Evolutionary conservation across 2,113 vertebrate species (phyloP).

Genomic region (Rhodinocichla rosea): DNA sequence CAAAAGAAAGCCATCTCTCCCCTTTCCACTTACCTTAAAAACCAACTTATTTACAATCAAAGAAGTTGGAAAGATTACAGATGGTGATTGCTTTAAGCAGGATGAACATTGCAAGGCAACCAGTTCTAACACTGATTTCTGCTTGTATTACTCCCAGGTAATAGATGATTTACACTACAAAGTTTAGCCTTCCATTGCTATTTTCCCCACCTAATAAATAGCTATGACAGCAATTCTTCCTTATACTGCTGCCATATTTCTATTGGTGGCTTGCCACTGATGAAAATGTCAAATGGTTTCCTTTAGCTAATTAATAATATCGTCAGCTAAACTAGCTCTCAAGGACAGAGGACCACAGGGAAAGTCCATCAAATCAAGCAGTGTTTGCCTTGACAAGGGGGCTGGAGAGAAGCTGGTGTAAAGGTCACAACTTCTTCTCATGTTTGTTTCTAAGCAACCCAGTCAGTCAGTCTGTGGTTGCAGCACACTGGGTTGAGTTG

Average conservation of each 20-base stretch:
- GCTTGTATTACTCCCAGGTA: neutral
- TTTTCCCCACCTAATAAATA: neutral
- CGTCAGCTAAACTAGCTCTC: neutral
- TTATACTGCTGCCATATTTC: neutral
- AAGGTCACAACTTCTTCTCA: neutral
- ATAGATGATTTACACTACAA: neutral
- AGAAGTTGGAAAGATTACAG: neutral
- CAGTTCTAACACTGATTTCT: neutral
- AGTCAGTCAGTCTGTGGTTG: neutral
- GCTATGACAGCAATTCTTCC: neutral
- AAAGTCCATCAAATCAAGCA: neutral
- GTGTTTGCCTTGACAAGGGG: neutral
- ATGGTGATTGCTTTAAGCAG: neutral
- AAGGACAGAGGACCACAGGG: neutral
- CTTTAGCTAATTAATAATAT: neutral
- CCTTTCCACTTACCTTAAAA: neutral
- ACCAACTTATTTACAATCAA: neutral
- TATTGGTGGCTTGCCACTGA: neutral
- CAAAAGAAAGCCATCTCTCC: neutral
- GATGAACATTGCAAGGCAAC: neutral
- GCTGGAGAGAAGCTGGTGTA: neutral
- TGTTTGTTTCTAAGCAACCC: neutral
- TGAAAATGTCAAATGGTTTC: neutral
- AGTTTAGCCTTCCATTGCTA: neutral
- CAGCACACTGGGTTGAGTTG: neutral